These are phyloP conservation scores for Brachypteracias leptosomus DNA, from an alignment of 2,113 vertebrate genomes.

Conservation along the genomic window DNA sequence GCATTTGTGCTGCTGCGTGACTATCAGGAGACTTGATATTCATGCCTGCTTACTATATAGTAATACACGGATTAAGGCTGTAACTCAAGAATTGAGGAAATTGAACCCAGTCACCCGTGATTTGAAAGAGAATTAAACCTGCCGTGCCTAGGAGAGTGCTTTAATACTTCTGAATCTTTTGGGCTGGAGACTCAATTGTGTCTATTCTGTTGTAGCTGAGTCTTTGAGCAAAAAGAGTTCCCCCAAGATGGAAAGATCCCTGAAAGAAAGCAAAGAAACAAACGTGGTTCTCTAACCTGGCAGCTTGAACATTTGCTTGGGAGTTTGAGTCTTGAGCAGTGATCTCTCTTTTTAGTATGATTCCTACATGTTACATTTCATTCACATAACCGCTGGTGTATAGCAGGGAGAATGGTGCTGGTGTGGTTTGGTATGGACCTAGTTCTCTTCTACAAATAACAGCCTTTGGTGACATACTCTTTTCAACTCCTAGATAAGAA, in stretches of 20 bases:
- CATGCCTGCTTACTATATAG: neutral
- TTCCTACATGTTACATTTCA: neutral
- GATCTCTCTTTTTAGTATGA: neutral
- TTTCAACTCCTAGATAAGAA: slow-evolving; percentile 85
- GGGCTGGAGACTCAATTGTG: neutral
- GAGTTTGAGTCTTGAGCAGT: neutral
- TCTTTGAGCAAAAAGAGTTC: neutral
- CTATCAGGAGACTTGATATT: neutral
- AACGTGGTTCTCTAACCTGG: neutral
- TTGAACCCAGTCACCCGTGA: neutral
- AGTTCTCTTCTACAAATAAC: neutral
- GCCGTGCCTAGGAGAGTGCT: neutral
- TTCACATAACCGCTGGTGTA: neutral
- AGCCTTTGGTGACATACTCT: neutral
- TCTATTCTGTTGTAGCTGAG: neutral
- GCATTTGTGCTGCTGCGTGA: neutral
- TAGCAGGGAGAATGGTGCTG: neutral
- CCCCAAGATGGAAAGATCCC: neutral
- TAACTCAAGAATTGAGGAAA: neutral
- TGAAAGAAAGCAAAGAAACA: neutral
- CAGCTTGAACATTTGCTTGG: neutral
- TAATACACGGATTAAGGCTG: neutral
- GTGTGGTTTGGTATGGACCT: neutral
- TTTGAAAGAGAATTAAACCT: neutral
- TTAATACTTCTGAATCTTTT: neutral